A percentile compares a stretch with the other conserved stretches of the same genome.
phyloP scores from a whole-genome alignment of 2,797 vertebrate genomes.

The Alosa sapidissima region DNA sequence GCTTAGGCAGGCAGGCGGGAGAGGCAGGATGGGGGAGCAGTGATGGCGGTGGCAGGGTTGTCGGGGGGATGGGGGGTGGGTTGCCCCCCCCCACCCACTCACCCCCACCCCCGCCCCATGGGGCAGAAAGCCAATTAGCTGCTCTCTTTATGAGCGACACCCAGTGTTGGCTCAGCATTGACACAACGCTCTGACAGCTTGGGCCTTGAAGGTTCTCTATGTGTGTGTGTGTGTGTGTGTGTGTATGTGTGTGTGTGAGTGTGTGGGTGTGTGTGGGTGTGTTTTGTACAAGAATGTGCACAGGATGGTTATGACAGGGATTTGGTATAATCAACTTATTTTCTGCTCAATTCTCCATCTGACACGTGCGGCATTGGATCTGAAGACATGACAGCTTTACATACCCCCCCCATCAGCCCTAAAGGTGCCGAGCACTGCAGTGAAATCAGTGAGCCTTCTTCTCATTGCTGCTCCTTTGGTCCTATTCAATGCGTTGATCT shows the following conservation, averaged over 20 bases:
- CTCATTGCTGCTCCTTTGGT: neutral
- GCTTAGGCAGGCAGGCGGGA: constrained; percentile 57
- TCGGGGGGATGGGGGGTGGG: constrained; percentile 33
- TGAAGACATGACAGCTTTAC: neutral
- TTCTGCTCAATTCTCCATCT: neutral
- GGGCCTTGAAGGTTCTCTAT: constrained; percentile 44
- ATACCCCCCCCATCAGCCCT: neutral
- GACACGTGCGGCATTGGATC: neutral
- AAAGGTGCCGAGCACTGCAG: neutral
- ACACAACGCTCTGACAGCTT: constrained; percentile 49
- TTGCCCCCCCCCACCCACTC: neutral
- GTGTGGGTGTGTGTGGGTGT: neutral
- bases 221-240: neutral
- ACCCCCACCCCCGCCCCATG: constrained; percentile 52
- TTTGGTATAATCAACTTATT: neutral
- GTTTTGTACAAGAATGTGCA: neutral
- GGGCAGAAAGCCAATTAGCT: constrained; percentile 73
- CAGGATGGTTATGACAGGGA: neutral
- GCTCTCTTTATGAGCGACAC: constrained; percentile 60
- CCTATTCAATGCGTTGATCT: neutral
- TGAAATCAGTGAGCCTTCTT: neutral
- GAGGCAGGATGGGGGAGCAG: constrained; percentile 26
- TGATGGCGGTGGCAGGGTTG: constrained; percentile 28
- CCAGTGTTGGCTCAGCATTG: constrained; percentile 49
- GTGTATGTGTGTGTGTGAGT: constrained; percentile 7